Evolutionary conservation across 2,797 vertebrate species (phyloP).

Genomic region (Pangasius krempfi): DNA sequence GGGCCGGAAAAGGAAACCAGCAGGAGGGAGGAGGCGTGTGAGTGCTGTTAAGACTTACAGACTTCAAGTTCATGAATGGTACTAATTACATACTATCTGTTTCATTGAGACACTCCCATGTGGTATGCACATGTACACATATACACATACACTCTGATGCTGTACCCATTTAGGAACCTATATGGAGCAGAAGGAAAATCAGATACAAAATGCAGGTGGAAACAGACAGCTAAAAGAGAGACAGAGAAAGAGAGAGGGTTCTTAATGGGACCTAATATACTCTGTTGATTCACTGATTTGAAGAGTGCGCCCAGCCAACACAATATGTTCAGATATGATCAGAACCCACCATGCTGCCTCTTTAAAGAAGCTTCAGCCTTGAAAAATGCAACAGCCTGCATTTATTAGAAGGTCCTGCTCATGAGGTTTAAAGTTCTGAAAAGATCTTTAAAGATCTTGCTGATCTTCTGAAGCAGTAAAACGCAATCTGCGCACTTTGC

Average conservation of each 20-base stretch:
- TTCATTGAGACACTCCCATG: conserved; percentile 40
- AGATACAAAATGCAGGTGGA: conserved; percentile 78
- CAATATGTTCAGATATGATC: not conserved
- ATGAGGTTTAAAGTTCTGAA: not conserved
- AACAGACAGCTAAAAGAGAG: conserved; percentile 56
- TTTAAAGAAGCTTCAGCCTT: not conserved
- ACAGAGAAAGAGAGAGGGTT: not conserved
- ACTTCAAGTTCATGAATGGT: conserved; percentile 63
- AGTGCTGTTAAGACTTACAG: conserved; percentile 49
- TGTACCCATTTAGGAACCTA: conserved; percentile 72
- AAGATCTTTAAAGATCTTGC: not conserved
- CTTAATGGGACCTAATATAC: conserved; percentile 2
- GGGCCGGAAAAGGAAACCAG: conserved; percentile 47
- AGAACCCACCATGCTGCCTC: not conserved
- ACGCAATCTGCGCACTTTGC: not conserved
- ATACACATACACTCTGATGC: not conserved
- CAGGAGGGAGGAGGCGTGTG: conserved; percentile 44
- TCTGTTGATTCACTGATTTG: not conserved
- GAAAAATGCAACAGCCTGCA: not conserved
- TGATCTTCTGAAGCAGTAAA: not conserved
- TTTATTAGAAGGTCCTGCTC: not conserved
- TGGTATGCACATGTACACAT: conserved; percentile 7
- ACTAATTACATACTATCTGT: conserved; percentile 76
- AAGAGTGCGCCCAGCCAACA: not conserved
- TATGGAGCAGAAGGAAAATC: conserved; percentile 77